These are phyloP conservation scores for Otis tarda DNA, from an alignment of 2,113 vertebrate genomes.

Conservation along the genomic window DNA sequence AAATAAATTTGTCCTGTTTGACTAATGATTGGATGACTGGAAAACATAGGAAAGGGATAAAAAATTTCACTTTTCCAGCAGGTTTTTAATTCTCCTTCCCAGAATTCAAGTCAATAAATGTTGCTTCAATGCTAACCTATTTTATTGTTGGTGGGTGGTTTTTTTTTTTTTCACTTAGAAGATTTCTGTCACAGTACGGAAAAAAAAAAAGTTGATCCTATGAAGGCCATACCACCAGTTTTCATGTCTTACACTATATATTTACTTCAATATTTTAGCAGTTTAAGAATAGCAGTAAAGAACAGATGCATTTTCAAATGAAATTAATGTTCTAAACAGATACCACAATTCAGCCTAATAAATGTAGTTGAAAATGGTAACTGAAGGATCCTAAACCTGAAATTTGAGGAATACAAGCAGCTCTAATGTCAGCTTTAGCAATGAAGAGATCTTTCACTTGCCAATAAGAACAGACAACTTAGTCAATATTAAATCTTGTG, in stretches of 20 bases:
- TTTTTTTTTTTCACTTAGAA: neutral
- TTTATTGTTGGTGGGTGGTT: neutral
- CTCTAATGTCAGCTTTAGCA: neutral
- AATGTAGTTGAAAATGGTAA: neutral
- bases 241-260: neutral
- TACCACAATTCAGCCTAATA: neutral
- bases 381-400: neutral
- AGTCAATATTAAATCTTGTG: slow-evolving; percentile 53
- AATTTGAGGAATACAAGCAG: neutral
- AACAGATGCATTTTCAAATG: neutral
- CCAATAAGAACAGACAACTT: neutral
- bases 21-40: neutral
- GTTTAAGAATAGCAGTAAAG: neutral
- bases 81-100: neutral
- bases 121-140: neutral
- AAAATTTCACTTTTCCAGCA: neutral
- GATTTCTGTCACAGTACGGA: neutral
- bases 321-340: neutral
- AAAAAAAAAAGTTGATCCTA: neutral
- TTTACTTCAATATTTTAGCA: neutral
- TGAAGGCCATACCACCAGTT: neutral
- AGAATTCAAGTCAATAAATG: neutral
- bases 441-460: neutral
- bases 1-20: neutral
- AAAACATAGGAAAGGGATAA: neutral